These are phyloP conservation scores for Ceratosolen solmsi DNA, from an alignment of 1,140 invertebrate genomes.

Conservation along the genomic window DNA sequence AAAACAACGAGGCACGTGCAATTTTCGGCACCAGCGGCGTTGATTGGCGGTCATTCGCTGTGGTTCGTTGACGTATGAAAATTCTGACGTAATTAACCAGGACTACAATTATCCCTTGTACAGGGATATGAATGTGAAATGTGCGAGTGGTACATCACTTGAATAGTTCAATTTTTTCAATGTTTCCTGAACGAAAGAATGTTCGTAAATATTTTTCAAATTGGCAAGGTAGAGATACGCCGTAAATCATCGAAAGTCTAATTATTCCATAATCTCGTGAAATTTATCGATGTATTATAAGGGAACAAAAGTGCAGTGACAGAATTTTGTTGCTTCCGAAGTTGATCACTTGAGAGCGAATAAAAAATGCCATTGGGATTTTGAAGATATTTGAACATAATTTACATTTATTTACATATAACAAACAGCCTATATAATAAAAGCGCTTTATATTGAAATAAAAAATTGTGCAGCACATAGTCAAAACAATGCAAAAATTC, in stretches of 20 bases:
- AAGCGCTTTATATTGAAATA: not conserved
- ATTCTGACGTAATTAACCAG: not conserved
- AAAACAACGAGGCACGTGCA: conserved; percentile 8
- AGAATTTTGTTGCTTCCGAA: too few species aligned
- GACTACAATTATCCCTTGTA: not conserved
- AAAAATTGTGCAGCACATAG: not conserved
- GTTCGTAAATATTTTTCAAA: too few species aligned
- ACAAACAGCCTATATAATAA: not conserved
- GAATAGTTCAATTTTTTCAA: too few species aligned
- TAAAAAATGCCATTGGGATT: too few species aligned
- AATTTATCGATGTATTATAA: too few species aligned
- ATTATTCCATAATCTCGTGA: too few species aligned
- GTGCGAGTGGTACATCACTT: not conserved
- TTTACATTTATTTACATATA: not conserved
- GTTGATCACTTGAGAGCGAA: too few species aligned
- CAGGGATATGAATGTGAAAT: not conserved
- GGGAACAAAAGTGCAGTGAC: too few species aligned
- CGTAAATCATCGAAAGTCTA: too few species aligned
- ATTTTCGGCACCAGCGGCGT: not conserved
- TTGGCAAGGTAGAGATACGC: too few species aligned
- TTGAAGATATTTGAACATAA: too few species aligned
- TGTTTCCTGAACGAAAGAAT: too few species aligned
- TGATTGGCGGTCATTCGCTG: not conserved
- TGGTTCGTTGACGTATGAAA: not conserved
- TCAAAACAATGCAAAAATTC: not conserved